Evolutionary conservation across 2,888 invertebrate genomes (phyloP), one percentile per base, ranked within the genome.

Genomic region (Rhagophthalmus giganteus): DNA sequence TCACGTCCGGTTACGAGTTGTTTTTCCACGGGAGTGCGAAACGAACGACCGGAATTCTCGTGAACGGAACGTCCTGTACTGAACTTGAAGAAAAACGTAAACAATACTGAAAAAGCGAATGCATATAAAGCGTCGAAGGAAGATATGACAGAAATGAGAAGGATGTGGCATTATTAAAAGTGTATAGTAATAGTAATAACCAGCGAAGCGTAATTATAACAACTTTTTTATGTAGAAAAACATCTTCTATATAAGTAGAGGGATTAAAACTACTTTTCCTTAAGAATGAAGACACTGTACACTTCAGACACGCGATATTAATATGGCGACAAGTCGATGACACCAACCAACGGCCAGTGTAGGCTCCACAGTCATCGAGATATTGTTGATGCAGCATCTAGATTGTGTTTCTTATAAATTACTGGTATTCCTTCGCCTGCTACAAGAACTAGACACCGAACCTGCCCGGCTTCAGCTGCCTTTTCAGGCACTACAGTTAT

Each of bases 271-370:
- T 59, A 61, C 68, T 67, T 68, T 67, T 68, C 66, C 59, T 61
- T 54, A 67, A 67, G 67, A 67, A 67, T 69, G 67, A 68, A 69
- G 67, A 67, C 67, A 67, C 68, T 65, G 63, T 65, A 66, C 64
- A 65, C 61, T 62, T 58, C 59, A 62, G 66, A 67, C 69, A 69
- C 68, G 70, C 69, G 67, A 70, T 72, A 73, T 72, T 72, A 73
- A 72, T 72, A 72, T 69, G 67, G 70, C 69, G 71, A 72, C 71
- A 69, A 70, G 74, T 72, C 73, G 72, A 70, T 73, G 73, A 72
- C 72, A 72, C 71, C 69, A n/a, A n/a, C n/a, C n/a, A 70, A 57
- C 59, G 54, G 58, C 60, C 65, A 64, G 71, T 70, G 72, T 71
- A 71, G 71, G 70, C 67, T 66, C 71, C 64, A 62, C 62, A 66